phyloP scores from a whole-genome alignment of 2,113 vertebrate species.

The Lipotes vexillifer region DNA sequence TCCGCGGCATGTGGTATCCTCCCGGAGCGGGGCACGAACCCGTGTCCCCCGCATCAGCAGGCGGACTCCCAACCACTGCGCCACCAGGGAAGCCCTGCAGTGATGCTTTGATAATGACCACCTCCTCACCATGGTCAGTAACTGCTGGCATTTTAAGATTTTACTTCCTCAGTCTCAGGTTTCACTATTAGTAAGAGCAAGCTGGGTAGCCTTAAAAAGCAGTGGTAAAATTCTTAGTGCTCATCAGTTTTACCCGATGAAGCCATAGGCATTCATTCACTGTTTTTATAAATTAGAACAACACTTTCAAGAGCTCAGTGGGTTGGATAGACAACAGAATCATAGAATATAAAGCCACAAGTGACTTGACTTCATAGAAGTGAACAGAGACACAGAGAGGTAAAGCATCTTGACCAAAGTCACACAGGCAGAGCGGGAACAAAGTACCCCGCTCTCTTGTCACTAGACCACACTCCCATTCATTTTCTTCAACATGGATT shows the following conservation, averaged over 20 bases:
- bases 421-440: not conserved
- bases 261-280: not conserved
- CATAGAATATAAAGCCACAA: not conserved
- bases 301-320: not conserved
- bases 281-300: not conserved
- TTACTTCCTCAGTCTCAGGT: conserved; percentile 11
- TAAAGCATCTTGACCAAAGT: not conserved
- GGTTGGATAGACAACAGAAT: not conserved
- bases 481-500: not conserved
- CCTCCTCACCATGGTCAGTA: not conserved
- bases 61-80: too few relatives aligned
- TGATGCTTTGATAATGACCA: not conserved
- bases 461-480: fast-evolving
- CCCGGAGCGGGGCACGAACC: too few relatives aligned
- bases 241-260: not conserved
- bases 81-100: too few relatives aligned
- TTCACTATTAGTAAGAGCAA: not conserved
- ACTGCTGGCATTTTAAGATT: not conserved
- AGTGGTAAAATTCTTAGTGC: not conserved
- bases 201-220: not conserved
- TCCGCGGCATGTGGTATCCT: too few relatives aligned
- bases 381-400: not conserved
- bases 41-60: too few relatives aligned
- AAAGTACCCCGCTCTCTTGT: not conserved
- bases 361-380: not conserved